These are phyloP conservation scores for Mormoops blainvillei DNA, from an alignment of 2,113 vertebrate genomes.

Conservation along the genomic window DNA sequence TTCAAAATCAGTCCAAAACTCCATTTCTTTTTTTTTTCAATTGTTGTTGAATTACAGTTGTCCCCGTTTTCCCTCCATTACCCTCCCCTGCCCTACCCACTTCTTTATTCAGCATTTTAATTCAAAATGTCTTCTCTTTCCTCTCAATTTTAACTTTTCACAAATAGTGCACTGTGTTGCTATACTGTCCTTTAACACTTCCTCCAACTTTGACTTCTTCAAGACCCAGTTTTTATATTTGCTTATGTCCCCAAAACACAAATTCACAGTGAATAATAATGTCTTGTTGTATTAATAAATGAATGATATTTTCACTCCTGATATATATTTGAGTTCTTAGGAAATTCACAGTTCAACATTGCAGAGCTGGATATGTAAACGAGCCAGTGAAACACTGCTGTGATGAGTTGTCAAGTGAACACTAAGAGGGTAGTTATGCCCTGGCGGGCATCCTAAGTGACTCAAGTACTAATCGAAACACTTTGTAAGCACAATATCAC, in stretches of 20 bases:
- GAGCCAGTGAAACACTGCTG: background rate
- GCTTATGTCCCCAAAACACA: background rate
- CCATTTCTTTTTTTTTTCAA: too few species aligned
- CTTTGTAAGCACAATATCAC: background rate
- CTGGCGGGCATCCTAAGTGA: background rate
- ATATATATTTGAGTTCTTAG: background rate
- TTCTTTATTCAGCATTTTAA: background rate
- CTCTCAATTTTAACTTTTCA: background rate
- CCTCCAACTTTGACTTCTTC: background rate
- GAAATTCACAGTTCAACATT: background rate
- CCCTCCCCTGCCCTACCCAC: too few species aligned
- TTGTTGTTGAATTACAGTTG: too few species aligned
- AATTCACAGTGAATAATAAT: background rate
- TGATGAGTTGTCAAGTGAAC: background rate
- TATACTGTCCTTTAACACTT: too few species aligned
- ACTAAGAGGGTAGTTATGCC: background rate
- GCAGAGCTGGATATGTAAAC: background rate
- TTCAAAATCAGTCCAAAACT: background rate
- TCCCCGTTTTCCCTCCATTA: too few species aligned
- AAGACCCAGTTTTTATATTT: background rate
- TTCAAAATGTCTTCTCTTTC: background rate
- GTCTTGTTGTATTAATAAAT: background rate
- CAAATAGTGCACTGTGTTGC: background rate
- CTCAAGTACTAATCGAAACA: background rate
- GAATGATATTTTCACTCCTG: background rate